Evolutionary conservation across 1,140 invertebrate genomes (phyloP), one percentile per base, ranked within the genome.

Genomic region (Ctenoplectra terminalis): DNA sequence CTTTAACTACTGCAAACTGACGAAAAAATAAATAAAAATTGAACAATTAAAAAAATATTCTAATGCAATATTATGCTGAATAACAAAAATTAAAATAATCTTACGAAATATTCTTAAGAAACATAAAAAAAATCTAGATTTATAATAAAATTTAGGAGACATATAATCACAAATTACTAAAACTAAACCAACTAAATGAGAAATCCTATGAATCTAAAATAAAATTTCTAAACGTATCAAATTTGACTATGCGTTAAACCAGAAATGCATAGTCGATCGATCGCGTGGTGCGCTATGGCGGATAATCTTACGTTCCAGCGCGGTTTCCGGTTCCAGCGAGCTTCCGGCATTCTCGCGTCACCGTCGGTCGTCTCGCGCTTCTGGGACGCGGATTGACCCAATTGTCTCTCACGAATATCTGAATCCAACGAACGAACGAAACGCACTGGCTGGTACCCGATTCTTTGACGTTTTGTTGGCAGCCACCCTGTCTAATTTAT

Each of bases 301-400:
- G 40, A 69, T 58, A 52, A 83, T 63, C 73, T 83, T 74, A 50
- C 56, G 46, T 46, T 60, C 46, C 46, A 26, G 2, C 23, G 54
- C 56, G 58, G 43, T 78, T 84, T 84, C 81, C 83, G 73, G 50
- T 37, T 46, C 48, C 46, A 66, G 58, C 73, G 54, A 40, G 40
- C 13, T 84, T 83, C 83, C 83, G 73, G 60, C 37, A 61, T 58
- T 43, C 34, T 50, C 76, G 60, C 60, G 31, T 37, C 34, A 61
- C 20, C n/a, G 9, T 34, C 9, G 31, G 20, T 37, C 31, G 60
- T 13, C 60, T 15, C 60, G 79, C 52, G 72, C 34, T 76, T 56
- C 76, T 54, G 78, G 76, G 77, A 86, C 71, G 69, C 74, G 66
- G 72, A 58, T 58, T 72, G 83, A 84, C 81, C 83, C 37, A 84